Evolutionary conservation across 2,888 invertebrate species (phyloP), one percentile per base, ranked within the genome.

Genomic region (Thera obeliscata): DNA sequence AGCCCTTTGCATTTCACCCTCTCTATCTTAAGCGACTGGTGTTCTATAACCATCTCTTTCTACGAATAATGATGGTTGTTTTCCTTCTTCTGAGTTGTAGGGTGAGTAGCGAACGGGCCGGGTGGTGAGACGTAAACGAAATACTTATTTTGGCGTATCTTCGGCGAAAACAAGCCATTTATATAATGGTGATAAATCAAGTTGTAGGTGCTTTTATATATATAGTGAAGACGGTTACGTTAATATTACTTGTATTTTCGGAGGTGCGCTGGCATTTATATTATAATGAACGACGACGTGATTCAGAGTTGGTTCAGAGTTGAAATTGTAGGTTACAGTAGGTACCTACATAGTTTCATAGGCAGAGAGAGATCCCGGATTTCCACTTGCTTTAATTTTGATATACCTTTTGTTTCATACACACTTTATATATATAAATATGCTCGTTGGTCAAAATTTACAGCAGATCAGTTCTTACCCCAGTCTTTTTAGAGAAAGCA

Each of bases 101-200:
- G 81, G 81, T 73, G 81, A 81, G 78, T 74, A 79, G 77, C 77
- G 74, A 82, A 78, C 74, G 78, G 78, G 75, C 74, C 74, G 76
- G 78, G 75, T 73, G 78, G 78, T 76, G 80, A 79, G 81, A 86
- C 82, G 86, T 83, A 84, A 86, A 86, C 84, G 86, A 85, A 88
- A 88, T 87, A 85, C 84, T 87, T 88, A 87, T 87, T 89, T 84
- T 81, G 81, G 82, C 81, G 81, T 83, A 85, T 85, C 85, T 84
- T 85, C 77, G 81, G 80, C 85, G 82, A 87, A 89, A 91, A 90
- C 89, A 90, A 89, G 84, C 83, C 86, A 89, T 88, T 87, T 87
- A 80, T 86, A 85, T 81, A 81, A 78, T 76, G 76, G 82, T 72
- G 74, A 87, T 90, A 89, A 87, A 89, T 89, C 85, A 85, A 82